A percentile compares a stretch with the other conserved stretches of the same genome.
Conservation (phyloP, 2,888 invertebrate genomes). For the Lissocephala sabroskyi region DNA sequence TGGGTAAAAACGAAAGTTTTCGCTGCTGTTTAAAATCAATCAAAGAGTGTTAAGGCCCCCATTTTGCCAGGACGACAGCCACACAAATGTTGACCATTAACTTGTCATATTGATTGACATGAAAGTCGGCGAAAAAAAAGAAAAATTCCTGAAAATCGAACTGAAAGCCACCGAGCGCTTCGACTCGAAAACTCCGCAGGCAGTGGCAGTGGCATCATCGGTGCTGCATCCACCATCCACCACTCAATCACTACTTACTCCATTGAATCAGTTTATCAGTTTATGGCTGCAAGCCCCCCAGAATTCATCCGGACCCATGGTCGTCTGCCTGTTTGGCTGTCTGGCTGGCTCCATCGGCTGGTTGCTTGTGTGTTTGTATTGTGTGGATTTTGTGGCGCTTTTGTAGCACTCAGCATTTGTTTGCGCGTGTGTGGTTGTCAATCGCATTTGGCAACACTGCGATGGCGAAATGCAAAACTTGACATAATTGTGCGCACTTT, state of each 20-base stretch:
- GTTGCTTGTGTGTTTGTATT: constrained; percentile 40
- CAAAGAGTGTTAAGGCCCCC: background rate
- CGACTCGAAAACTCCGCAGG: too few species aligned
- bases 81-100: background rate
- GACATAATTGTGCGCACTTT: constrained; percentile 3
- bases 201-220: too few species aligned
- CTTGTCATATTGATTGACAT: background rate
- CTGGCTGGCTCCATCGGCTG: background rate
- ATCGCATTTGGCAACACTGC: background rate
- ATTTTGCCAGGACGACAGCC: background rate
- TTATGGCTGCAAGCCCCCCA: constrained; percentile 9
- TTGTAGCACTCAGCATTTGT: constrained; percentile 13
- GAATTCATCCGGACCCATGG: too few species aligned
- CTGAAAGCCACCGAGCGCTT: too few species aligned
- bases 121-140: too few species aligned
- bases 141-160: background rate
- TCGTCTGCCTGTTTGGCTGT: too few species aligned
- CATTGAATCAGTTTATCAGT: constrained; percentile 57
- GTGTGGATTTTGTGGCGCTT: constrained; percentile 53
- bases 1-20: too few species aligned
- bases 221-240: too few species aligned
- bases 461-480: background rate
- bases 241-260: constrained; percentile 55
- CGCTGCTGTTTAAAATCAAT: background rate
- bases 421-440: background rate